Evolutionary conservation across 2,797 vertebrate genomes (phyloP).

Genomic region (Chanos chanos): DNA sequence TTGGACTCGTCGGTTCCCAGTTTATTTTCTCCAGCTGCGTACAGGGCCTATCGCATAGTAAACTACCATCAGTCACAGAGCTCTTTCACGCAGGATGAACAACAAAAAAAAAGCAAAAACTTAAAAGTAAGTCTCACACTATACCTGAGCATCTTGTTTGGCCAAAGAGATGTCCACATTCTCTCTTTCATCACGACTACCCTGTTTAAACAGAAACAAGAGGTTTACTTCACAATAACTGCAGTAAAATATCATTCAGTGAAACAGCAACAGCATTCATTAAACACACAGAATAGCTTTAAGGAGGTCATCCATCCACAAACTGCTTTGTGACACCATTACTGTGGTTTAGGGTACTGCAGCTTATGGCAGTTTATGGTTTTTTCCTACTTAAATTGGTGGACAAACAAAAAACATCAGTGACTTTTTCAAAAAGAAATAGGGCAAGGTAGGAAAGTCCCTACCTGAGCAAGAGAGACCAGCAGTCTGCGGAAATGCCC

Average conservation of each 20-base stretch:
- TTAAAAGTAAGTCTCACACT: not conserved
- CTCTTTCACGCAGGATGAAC: not conserved
- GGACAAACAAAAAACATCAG: too few relatives aligned
- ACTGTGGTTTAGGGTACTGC: too few relatives aligned
- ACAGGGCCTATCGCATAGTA: slow-evolving; percentile 73
- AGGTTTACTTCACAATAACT: not conserved
- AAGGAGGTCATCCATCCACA: too few relatives aligned
- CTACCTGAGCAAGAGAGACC: slow-evolving; percentile 91
- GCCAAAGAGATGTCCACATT: slow-evolving; percentile 84
- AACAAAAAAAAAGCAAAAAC: not conserved
- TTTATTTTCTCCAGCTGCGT: slow-evolving; percentile 92
- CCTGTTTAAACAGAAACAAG: slow-evolving; percentile 63
- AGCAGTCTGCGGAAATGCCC: slow-evolving; percentile 94
- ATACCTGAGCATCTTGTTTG: slow-evolving; percentile 94
- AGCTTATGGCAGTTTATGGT: too few relatives aligned
- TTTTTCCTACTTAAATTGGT: too few relatives aligned
- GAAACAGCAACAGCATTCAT: not conserved
- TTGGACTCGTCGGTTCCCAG: slow-evolving; percentile 96
- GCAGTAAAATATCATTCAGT: not conserved
- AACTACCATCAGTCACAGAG: not conserved
- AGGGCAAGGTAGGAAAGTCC: not conserved
- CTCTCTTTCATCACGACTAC: slow-evolving; percentile 88
- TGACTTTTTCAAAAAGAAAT: too few relatives aligned
- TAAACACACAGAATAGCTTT: too few relatives aligned
- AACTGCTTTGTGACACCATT: too few relatives aligned